phyloP scores from a whole-genome alignment of 92 coral and sea anemone genomes.

The Phymanthus crucifer region DNA sequence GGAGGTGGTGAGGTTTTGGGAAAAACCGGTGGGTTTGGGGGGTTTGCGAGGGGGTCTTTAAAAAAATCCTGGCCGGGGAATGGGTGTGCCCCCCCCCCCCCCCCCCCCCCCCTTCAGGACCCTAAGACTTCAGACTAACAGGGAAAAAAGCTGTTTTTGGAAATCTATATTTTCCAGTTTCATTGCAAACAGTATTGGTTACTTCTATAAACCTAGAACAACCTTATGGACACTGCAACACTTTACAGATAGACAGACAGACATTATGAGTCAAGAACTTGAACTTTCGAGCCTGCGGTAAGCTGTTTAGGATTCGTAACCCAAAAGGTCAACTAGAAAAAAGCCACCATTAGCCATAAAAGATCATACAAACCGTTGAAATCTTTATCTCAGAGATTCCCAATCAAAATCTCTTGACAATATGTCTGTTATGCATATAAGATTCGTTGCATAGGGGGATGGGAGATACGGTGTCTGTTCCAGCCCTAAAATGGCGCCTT shows the following conservation, averaged over 20 bases:
- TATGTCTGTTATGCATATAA: not conserved
- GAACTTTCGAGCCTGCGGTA: not conserved
- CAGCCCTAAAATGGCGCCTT: not conserved
- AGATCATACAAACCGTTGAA: conserved; percentile 19
- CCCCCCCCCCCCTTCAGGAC: too few species aligned
- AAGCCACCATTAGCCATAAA: not conserved
- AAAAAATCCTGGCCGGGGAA: too few species aligned
- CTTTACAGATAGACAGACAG: not conserved
- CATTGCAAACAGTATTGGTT: too few species aligned
- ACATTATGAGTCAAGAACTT: not conserved
- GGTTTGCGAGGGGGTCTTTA: too few species aligned
- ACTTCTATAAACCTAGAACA: too few species aligned
- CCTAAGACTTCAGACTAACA: too few species aligned
- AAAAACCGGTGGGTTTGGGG: too few species aligned
- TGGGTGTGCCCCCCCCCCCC: too few species aligned
- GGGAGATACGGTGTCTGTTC: not conserved
- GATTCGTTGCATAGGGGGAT: not conserved
- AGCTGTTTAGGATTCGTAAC: conserved; percentile 3
- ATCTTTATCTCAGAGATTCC: not conserved
- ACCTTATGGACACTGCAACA: too few species aligned
- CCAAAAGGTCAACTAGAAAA: conserved; percentile 16
- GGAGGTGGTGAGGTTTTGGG: too few species aligned
- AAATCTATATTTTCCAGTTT: too few species aligned
- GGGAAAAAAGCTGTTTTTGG: too few species aligned
- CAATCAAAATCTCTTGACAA: not conserved